Conservation (phyloP, 2,113 vertebrate genomes). For the Merops nubicus region DNA sequence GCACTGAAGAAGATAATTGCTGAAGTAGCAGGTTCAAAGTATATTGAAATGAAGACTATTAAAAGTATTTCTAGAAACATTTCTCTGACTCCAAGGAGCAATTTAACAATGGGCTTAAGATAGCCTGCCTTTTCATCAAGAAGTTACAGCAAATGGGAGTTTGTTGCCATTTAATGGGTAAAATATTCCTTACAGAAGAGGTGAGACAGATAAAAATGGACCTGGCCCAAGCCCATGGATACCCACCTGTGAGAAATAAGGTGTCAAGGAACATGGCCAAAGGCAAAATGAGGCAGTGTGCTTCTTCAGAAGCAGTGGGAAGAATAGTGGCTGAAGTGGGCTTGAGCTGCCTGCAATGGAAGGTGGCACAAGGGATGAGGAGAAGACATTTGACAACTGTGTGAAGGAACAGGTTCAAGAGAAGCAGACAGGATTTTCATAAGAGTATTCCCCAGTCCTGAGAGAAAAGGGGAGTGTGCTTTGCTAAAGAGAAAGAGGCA, state of each 20-base stretch:
- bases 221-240: background rate
- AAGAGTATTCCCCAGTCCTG: background rate
- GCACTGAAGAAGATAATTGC: background rate
- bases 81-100: background rate
- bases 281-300: background rate
- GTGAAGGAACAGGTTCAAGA: background rate
- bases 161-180: background rate
- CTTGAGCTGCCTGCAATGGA: background rate
- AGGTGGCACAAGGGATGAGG: background rate
- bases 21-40: background rate
- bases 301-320: background rate
- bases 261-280: background rate
- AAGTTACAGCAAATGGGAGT: background rate
- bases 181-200: background rate
- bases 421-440: background rate
- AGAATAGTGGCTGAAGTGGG: background rate
- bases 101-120: background rate
- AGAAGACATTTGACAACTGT: background rate
- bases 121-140: background rate
- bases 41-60: background rate
- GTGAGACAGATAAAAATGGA: background rate
- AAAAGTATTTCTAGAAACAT: background rate
- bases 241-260: background rate
- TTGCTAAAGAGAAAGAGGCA: background rate
- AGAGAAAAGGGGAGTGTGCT: rapidly evolving